phyloP scores from a whole-genome alignment of 2,113 vertebrate species.

The Progne subis region DNA sequence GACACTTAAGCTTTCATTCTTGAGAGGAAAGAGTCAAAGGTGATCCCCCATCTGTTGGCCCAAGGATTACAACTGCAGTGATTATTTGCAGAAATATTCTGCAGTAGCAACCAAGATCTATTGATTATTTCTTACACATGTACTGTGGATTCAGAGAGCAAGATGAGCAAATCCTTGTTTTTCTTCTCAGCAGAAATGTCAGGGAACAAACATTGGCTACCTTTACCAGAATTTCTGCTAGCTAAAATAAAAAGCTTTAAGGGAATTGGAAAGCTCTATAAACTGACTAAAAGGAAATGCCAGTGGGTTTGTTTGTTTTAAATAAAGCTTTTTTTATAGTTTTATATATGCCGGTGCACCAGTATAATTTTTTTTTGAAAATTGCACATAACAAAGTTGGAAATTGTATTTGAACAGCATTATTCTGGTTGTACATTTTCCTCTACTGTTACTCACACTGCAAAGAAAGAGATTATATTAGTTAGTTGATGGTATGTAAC shows the following conservation, averaged over 20 bases:
- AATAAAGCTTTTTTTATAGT: neutral
- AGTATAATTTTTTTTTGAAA: neutral
- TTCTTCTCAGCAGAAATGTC: slow-evolving; percentile 43
- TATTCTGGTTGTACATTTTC: neutral
- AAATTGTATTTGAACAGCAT: neutral
- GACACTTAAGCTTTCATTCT: neutral
- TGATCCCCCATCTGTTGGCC: neutral
- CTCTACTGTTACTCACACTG: neutral
- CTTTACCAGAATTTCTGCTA: neutral
- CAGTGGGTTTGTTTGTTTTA: neutral
- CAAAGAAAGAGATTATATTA: neutral
- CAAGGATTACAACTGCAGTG: neutral
- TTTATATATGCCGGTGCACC: neutral
- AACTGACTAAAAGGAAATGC: neutral
- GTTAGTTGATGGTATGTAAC: neutral
- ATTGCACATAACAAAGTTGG: neutral
- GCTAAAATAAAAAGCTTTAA: neutral
- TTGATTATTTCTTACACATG: slow-evolving; percentile 4
- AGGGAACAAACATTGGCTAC: slow-evolving; percentile 37
- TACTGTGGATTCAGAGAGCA: neutral
- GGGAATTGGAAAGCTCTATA: neutral
- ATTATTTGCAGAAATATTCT: slow-evolving; percentile 27
- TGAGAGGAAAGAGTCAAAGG: neutral
- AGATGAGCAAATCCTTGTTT: slow-evolving; percentile 43
- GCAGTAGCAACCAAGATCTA: neutral